These are phyloP conservation scores for Nemotelus pantherinus DNA, from an alignment of 2,888 invertebrate species.

Conservation along the genomic window DNA sequence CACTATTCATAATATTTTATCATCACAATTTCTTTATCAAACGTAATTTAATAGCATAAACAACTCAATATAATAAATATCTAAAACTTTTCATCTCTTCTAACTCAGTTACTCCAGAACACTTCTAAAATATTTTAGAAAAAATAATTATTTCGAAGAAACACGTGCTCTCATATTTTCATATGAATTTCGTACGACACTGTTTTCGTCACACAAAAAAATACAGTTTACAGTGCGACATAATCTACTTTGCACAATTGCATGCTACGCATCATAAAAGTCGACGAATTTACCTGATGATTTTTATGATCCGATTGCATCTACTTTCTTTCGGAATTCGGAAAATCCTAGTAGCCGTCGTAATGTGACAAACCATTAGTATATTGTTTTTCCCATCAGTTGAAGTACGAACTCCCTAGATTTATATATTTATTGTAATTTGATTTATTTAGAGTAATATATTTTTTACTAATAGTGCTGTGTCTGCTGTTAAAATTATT, in stretches of 20 bases:
- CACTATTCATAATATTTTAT: too few relatives aligned
- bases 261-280: constrained; percentile 14
- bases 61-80: too few relatives aligned
- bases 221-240: not conserved
- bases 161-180: too few relatives aligned
- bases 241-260: not conserved
- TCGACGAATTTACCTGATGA: constrained; percentile 21
- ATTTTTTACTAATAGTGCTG: constrained; percentile 40
- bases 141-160: too few relatives aligned
- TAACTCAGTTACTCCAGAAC: too few relatives aligned
- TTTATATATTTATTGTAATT: constrained; percentile 40
- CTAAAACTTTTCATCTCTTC: too few relatives aligned
- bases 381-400: constrained; percentile 36
- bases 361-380: constrained; percentile 31
- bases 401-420: constrained; percentile 31
- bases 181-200: too few relatives aligned
- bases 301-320: not conserved
- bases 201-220: too few relatives aligned
- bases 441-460: constrained; percentile 35
- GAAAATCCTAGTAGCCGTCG: constrained; percentile 24
- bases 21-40: too few relatives aligned
- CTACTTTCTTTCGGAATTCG: constrained; percentile 25
- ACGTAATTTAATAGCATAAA: too few relatives aligned
- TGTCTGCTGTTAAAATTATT: constrained; percentile 33
- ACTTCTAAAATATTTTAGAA: too few relatives aligned